phyloP scores from a whole-genome alignment of 2,113 vertebrate species.

The Amphiprion percula region DNA sequence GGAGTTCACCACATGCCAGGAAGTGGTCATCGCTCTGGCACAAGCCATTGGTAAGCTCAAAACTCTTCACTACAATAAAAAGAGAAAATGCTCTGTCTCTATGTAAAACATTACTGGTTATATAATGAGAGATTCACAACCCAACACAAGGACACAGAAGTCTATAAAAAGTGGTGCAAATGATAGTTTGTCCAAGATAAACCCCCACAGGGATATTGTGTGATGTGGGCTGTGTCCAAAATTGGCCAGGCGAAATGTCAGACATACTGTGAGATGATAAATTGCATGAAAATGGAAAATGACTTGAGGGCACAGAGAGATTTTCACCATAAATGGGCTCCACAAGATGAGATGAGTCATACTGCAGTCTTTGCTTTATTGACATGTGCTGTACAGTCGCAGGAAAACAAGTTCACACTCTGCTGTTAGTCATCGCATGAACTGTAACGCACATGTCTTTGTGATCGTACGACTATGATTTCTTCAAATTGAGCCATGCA shows the following conservation, averaged over 20 bases:
- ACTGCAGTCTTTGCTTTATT: constrained; percentile 59
- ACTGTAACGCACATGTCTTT: not conserved
- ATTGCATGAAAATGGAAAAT: constrained; percentile 71
- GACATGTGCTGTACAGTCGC: constrained; percentile 29
- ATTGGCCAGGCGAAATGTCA: constrained; percentile 39
- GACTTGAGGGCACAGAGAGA: constrained; percentile 58
- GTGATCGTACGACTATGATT: not conserved
- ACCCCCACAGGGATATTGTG: constrained; percentile 19
- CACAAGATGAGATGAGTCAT: constrained; percentile 63
- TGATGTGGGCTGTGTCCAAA: constrained; percentile 26
- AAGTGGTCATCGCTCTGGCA: constrained; percentile 97
- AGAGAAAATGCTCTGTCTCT: not conserved
- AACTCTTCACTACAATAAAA: not conserved
- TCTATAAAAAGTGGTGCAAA: not conserved
- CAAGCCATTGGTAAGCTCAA: constrained; percentile 94
- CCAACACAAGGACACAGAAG: not conserved
- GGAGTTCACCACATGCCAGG: constrained; percentile 96
- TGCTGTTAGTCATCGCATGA: not conserved
- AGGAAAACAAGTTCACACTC: constrained; percentile 19
- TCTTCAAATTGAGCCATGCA: not conserved
- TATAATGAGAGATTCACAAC: not conserved
- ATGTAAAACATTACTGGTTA: not conserved
- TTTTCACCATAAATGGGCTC: constrained; percentile 55
- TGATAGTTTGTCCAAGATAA: constrained; percentile 33
- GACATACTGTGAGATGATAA: constrained; percentile 48